These are phyloP conservation scores for Anarhynchus alexandrinus DNA, from an alignment of 2,113 vertebrate genomes.

Conservation along the genomic window DNA sequence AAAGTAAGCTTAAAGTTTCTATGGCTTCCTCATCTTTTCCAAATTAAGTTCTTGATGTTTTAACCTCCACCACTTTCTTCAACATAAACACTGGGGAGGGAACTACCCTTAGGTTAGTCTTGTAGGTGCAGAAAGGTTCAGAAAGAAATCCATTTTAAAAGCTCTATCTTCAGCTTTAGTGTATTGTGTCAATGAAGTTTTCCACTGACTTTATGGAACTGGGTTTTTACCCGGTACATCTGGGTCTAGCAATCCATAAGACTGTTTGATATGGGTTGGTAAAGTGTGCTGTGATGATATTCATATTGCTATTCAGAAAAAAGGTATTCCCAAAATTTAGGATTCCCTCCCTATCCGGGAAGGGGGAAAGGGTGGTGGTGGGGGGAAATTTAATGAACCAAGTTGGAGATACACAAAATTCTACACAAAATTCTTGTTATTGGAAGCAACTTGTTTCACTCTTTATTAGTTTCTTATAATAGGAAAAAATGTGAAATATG, in stretches of 20 bases:
- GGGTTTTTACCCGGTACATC: background rate
- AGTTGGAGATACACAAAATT: background rate
- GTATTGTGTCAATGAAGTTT: background rate
- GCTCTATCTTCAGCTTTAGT: background rate
- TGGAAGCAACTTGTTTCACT: background rate
- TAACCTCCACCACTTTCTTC: background rate
- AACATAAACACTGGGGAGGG: background rate
- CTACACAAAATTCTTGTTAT: too few species aligned
- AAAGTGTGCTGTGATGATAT: background rate
- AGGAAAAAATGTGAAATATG: background rate
- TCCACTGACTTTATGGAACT: background rate
- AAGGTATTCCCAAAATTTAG: background rate
- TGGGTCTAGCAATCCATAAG: background rate
- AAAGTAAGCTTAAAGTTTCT: background rate
- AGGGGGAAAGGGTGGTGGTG: too few species aligned
- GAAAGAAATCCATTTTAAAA: background rate
- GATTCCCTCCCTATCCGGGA: fast-evolving
- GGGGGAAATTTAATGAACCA: background rate
- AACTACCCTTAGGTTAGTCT: background rate
- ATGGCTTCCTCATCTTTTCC: background rate
- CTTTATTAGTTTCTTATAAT: background rate
- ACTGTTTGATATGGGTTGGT: background rate
- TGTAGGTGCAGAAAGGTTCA: background rate
- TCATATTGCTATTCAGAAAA: background rate
- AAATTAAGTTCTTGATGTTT: background rate